phyloP scores from a whole-genome alignment of 2,113 vertebrate genomes.

The Entosphenus tridentatus region DNA sequence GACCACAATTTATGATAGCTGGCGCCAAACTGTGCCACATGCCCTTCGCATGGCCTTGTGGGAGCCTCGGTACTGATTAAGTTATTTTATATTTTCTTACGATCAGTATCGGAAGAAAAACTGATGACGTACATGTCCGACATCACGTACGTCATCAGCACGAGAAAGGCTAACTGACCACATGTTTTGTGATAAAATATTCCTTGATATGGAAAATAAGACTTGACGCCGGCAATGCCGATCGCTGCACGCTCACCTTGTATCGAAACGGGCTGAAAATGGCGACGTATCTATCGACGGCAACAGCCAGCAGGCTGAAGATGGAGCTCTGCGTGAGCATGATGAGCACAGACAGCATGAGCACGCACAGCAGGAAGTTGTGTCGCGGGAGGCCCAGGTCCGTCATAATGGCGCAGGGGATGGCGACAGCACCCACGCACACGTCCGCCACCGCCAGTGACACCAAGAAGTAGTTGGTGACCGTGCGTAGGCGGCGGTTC shows the following conservation, averaged over 20 bases:
- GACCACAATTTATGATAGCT: too few relatives aligned
- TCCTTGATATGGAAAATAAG: too few relatives aligned
- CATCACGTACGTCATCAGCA: too few relatives aligned
- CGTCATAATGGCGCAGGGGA: slow-evolving; percentile 33
- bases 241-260: slow-evolving; percentile 16
- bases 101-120: too few relatives aligned
- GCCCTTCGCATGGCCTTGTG: too few relatives aligned
- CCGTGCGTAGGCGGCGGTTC: slow-evolving; percentile 25
- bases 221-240: too few relatives aligned
- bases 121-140: too few relatives aligned
- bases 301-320: slow-evolving; percentile 32
- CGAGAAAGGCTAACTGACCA: too few relatives aligned
- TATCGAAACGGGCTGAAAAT: slow-evolving; percentile 49
- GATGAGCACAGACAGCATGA: slow-evolving; percentile 33
- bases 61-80: too few relatives aligned
- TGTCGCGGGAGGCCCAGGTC: slow-evolving; percentile 23
- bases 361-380: slow-evolving; percentile 25
- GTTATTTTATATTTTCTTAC: too few relatives aligned
- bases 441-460: slow-evolving; percentile 31
- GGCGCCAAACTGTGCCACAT: too few relatives aligned
- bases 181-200: too few relatives aligned
- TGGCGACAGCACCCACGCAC: slow-evolving; percentile 28
- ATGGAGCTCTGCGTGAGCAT: slow-evolving; percentile 38
- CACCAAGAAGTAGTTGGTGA: slow-evolving; percentile 38
- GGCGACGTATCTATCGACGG: slow-evolving; percentile 32